Evolutionary conservation across 2,797 vertebrate species (phyloP).

Genomic region (Phaenicophaeus curvirostris): DNA sequence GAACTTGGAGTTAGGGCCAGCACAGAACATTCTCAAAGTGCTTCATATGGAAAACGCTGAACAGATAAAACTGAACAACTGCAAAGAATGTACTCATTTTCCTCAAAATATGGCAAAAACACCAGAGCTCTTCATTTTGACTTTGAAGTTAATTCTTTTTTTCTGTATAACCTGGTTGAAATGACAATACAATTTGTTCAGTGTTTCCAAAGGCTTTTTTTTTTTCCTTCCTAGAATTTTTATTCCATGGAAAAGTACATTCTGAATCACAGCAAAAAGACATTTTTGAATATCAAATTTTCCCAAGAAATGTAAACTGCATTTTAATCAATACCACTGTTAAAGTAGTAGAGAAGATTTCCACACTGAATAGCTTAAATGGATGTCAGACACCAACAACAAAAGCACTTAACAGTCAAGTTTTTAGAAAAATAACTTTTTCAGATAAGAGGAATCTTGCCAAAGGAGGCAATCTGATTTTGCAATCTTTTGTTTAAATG

Average conservation of each 20-base stretch:
- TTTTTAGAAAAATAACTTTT: background rate
- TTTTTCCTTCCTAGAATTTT: conserved; percentile 48
- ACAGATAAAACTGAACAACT: conserved; percentile 36
- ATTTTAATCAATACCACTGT: conserved; percentile 49
- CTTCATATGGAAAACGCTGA: conserved; percentile 53
- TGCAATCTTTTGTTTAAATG: background rate
- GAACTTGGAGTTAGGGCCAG: background rate
- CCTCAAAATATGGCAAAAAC: conserved; percentile 30
- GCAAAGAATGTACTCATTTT: conserved; percentile 38
- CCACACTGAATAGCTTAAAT: background rate
- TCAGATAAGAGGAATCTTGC: background rate
- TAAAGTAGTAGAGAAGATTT: conserved; percentile 25
- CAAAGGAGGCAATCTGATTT: background rate
- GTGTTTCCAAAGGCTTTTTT: conserved; percentile 28
- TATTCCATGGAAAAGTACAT: conserved; percentile 70
- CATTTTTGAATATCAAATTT: conserved; percentile 57
- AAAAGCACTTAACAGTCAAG: background rate
- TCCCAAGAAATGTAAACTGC: conserved; percentile 39
- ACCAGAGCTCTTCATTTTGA: background rate
- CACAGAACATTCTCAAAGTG: conserved; percentile 34
- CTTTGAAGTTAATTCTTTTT: conserved; percentile 30
- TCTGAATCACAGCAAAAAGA: conserved; percentile 51
- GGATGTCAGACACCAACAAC: background rate
- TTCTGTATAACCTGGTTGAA: conserved; percentile 47
- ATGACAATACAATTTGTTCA: conserved; percentile 61